These are phyloP conservation scores for Pomacea canaliculata DNA, from an alignment of 2,888 invertebrate genomes.

Conservation along the genomic window DNA sequence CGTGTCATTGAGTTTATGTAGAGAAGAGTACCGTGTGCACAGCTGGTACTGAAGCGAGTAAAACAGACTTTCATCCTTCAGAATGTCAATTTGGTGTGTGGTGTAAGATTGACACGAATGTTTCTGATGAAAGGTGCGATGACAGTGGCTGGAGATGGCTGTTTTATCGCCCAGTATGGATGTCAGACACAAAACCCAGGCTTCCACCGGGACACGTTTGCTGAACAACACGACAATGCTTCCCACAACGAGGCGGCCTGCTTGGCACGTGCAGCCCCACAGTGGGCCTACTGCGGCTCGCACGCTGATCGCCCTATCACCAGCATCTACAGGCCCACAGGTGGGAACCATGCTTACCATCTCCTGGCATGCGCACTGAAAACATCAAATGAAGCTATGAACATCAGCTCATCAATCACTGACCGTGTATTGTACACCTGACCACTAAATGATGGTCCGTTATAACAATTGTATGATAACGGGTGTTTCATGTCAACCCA, in stretches of 20 bases:
- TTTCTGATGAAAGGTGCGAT: constrained; percentile 38
- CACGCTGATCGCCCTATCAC: constrained; percentile 37
- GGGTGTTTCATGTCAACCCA: too few relatives aligned
- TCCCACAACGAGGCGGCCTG: constrained; percentile 38
- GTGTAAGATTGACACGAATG: too few relatives aligned
- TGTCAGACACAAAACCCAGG: constrained; percentile 23
- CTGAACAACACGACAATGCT: constrained; percentile 33
- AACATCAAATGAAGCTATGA: neutral
- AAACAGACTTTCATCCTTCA: too few relatives aligned
- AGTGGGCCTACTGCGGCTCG: constrained; percentile 45
- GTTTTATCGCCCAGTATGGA: constrained; percentile 41
- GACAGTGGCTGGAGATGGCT: constrained; percentile 45
- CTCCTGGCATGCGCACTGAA: too few relatives aligned
- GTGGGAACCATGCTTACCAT: constrained; percentile 23
- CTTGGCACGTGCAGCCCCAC: constrained; percentile 34
- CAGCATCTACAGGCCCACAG: constrained; percentile 49
- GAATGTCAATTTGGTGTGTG: too few relatives aligned
- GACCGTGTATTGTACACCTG: too few relatives aligned
- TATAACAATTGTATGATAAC: too few relatives aligned
- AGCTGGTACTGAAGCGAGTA: too few relatives aligned
- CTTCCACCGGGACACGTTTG: constrained; percentile 39
- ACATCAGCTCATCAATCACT: neutral
- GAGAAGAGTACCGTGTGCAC: too few relatives aligned
- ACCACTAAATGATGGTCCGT: too few relatives aligned
- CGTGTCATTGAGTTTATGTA: too few relatives aligned